Conservation (phyloP, 2,797 vertebrate genomes). For the Lutjanus argentimaculatus region DNA sequence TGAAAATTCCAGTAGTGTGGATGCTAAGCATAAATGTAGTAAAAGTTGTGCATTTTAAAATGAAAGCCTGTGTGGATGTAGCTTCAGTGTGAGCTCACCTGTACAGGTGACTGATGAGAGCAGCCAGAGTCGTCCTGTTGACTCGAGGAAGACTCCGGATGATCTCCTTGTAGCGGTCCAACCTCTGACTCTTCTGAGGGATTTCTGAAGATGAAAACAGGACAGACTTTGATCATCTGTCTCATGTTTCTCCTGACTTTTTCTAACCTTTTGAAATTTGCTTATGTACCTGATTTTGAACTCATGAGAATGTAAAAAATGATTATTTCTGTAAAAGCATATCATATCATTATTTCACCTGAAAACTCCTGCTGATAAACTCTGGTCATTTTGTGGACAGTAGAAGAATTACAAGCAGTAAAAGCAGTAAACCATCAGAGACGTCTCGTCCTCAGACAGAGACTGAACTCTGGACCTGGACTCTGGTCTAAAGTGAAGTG, state of each 20-base stretch:
- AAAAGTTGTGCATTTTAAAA: too few relatives aligned
- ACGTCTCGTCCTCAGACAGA: not conserved
- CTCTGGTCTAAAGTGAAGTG: not conserved
- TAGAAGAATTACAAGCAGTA: too few relatives aligned
- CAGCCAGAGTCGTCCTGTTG: slow-evolving; percentile 93
- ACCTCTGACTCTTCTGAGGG: slow-evolving; percentile 85
- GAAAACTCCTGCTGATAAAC: not conserved
- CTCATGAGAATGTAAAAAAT: not conserved
- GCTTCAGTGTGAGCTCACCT: slow-evolving; percentile 81
- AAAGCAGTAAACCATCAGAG: too few relatives aligned
- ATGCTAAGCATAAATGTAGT: too few relatives aligned
- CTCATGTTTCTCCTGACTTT: not conserved
- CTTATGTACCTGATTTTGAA: not conserved
- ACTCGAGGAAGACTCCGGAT: slow-evolving; percentile 92
- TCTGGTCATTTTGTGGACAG: not conserved
- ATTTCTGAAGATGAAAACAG: slow-evolving; percentile 80
- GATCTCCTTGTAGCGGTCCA: slow-evolving; percentile 95
- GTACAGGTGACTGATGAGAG: slow-evolving; percentile 95
- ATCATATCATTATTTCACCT: not conserved
- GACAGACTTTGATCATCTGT: not conserved
- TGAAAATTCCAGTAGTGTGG: too few relatives aligned
- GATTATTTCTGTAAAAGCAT: too few relatives aligned
- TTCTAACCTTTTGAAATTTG: not conserved
- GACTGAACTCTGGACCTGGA: not conserved
- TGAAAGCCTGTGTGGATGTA: too few relatives aligned